These are phyloP conservation scores for Hirtodrosophila duncani DNA, from an alignment of 2,888 invertebrate genomes.

Conservation along the genomic window DNA sequence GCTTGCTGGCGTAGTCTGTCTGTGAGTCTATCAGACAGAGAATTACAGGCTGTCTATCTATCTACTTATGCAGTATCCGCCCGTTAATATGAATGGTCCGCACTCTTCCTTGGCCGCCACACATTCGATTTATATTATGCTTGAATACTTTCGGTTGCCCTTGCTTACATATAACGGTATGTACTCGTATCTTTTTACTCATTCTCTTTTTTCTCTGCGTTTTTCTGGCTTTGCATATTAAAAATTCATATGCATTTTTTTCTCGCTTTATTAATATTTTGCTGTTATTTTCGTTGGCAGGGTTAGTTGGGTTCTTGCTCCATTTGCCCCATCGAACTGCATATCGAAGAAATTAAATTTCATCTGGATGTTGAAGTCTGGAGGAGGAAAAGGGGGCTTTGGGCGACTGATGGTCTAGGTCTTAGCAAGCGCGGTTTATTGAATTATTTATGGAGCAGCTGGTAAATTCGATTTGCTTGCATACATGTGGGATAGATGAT, in stretches of 20 bases:
- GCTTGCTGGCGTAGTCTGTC: neutral
- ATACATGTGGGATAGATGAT: slow-evolving; percentile 33
- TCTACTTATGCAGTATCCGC: no score
- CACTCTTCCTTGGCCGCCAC: neutral
- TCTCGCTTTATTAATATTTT: slow-evolving; percentile 69
- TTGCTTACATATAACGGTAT: slow-evolving; percentile 1
- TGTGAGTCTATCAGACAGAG: slow-evolving; percentile 2
- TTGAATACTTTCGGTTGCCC: slow-evolving; percentile 52
- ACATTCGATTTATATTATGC: slow-evolving; percentile 58
- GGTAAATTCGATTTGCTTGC: slow-evolving; percentile 66
- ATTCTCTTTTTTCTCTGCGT: slow-evolving; percentile 44
- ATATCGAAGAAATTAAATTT: slow-evolving; percentile 67
- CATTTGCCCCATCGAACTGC: slow-evolving; percentile 66
- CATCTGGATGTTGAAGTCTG: slow-evolving; percentile 33
- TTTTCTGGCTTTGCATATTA: slow-evolving; percentile 66
- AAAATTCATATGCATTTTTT: slow-evolving; percentile 71
- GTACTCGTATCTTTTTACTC: slow-evolving; percentile 30
- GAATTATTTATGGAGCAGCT: slow-evolving; percentile 70
- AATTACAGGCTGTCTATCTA: slow-evolving; percentile 18
- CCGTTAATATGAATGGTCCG: neutral
- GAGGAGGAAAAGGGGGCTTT: slow-evolving; percentile 1
- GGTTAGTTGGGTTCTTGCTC: slow-evolving; percentile 60
- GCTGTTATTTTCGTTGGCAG: slow-evolving; percentile 64
- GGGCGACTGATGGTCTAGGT: slow-evolving; percentile 12
- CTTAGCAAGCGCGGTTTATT: slow-evolving; percentile 62